Conservation (phyloP, 1,140 invertebrate species). For the Aricia agestis region DNA sequence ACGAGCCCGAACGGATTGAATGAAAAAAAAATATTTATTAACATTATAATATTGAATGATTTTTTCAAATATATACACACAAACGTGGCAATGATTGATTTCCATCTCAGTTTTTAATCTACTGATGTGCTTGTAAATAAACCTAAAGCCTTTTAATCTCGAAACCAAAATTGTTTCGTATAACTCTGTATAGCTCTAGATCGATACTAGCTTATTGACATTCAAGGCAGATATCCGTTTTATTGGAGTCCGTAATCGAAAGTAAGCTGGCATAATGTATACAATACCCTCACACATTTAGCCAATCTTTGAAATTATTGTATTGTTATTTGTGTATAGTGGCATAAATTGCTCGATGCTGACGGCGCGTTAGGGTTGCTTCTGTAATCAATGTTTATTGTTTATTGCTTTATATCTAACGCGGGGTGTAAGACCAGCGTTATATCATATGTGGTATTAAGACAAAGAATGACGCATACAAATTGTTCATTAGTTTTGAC, state of each 20-base stretch:
- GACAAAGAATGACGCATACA: no score
- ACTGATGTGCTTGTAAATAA: background rate
- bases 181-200: background rate
- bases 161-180: background rate
- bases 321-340: slow-evolving; percentile 13
- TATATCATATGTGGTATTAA: no score
- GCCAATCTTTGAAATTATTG: slow-evolving; percentile 15
- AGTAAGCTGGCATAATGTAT: slow-evolving; percentile 2
- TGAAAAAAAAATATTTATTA: no score
- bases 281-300: slow-evolving; percentile 10
- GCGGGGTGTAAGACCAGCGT: background rate
- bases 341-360: slow-evolving; percentile 6
- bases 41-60: no score
- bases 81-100: no score
- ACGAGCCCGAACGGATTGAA: no score
- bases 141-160: background rate
- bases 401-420: background rate
- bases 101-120: no score
- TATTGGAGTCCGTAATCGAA: slow-evolving; percentile 9
- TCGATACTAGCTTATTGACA: slow-evolving; percentile 1
- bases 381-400: slow-evolving; percentile 3
- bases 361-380: slow-evolving; percentile 6
- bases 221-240: background rate
- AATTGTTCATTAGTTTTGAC: no score
- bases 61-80: no score